phyloP scores from a whole-genome alignment of 2,113 vertebrate genomes.

The Ictalurus furcatus region DNA sequence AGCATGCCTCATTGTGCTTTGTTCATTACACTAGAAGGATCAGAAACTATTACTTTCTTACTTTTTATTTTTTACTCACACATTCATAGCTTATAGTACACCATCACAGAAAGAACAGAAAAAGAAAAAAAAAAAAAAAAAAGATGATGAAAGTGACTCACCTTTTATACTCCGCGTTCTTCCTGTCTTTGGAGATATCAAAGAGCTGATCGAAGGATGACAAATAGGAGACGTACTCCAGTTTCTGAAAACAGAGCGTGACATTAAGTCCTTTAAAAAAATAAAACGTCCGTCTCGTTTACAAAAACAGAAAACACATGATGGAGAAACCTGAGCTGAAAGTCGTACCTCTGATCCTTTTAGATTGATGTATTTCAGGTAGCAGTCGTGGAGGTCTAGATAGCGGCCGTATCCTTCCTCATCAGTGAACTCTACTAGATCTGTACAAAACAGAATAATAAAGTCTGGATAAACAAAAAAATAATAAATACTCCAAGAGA shows the following conservation, averaged over 20 bases:
- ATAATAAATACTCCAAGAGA: background rate
- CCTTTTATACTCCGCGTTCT: constrained; percentile 96
- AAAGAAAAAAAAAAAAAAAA: too few species aligned
- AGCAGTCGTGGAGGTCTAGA: constrained; percentile 95
- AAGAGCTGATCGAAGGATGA: constrained; percentile 98
- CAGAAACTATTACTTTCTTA: background rate
- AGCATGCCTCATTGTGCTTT: background rate
- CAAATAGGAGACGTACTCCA: constrained; percentile 95
- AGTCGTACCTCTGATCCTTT: constrained; percentile 86
- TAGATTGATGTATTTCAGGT: constrained; percentile 95
- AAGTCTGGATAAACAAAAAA: background rate
- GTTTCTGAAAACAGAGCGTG: constrained; percentile 74
- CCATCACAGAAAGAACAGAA: too few species aligned
- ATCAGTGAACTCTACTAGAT: constrained; percentile 96
- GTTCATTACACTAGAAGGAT: background rate
- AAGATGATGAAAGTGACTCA: constrained; percentile 58
- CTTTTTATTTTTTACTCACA: too few species aligned
- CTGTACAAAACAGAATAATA: constrained; percentile 61
- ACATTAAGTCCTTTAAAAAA: background rate
- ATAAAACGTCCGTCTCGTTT: too few species aligned
- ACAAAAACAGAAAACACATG: background rate
- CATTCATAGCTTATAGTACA: too few species aligned
- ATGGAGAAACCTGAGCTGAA: background rate
- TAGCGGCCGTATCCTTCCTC: constrained; percentile 97
- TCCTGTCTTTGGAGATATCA: constrained; percentile 94